Percentiles rank a stretch among this genome's conserved stretches.
phyloP scores from a whole-genome alignment of 2,113 vertebrate species.

The Hippocampus mohnikei region DNA sequence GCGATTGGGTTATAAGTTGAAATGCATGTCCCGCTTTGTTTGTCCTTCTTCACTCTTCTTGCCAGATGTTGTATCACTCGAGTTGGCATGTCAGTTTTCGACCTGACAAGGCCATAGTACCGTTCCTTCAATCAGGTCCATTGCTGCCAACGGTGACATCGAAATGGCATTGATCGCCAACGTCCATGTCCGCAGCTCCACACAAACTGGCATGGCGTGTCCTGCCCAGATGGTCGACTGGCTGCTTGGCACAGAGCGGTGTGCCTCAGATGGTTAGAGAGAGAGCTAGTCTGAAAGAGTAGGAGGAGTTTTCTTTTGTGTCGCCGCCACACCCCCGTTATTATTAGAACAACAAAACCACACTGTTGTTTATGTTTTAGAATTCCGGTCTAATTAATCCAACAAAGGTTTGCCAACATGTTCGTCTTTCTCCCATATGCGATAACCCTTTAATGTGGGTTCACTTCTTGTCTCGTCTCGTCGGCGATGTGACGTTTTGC shows the following conservation, averaged over 20 bases:
- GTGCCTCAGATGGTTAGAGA: constrained; percentile 54
- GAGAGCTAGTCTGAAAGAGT: constrained; percentile 50
- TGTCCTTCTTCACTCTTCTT: constrained; percentile 50
- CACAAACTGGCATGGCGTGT: constrained; percentile 66
- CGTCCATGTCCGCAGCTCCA: constrained; percentile 48
- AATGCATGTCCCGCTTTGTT: constrained; percentile 26
- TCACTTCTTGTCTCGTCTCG: constrained; percentile 42
- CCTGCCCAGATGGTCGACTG: constrained; percentile 70
- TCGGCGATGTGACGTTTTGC: constrained; percentile 17
- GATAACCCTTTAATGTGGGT: constrained; percentile 19
- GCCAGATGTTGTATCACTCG: constrained; percentile 65
- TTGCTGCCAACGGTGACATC: constrained; percentile 33
- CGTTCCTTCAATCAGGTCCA: constrained; percentile 54
- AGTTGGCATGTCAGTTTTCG: constrained; percentile 72
- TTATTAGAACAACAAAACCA: constrained; percentile 59
- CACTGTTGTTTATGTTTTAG: constrained; percentile 36
- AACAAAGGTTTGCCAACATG: constrained; percentile 8
- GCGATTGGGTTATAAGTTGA: constrained; percentile 28
- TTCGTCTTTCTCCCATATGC: background rate
- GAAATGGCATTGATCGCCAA: constrained; percentile 21
- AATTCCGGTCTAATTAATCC: constrained; percentile 28
- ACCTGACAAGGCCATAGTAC: constrained; percentile 70
- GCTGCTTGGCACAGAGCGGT: constrained; percentile 68
- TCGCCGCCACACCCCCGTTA: constrained; percentile 47
- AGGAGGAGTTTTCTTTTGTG: constrained; percentile 69